Base-by-base conservation (phyloP, 2,888 invertebrate species). In the Nomada fabriciana region DNA sequence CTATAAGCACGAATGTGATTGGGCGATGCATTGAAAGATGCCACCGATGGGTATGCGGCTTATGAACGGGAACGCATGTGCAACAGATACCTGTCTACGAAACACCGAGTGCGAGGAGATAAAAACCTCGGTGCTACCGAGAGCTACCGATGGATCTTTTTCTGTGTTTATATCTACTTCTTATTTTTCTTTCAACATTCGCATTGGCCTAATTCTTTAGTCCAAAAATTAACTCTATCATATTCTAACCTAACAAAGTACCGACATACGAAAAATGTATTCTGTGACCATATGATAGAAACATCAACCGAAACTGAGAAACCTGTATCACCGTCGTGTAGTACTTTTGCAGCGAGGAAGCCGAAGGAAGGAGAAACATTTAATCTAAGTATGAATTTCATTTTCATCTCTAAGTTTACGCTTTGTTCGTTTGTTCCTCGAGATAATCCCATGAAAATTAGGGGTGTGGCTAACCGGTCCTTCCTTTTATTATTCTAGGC, bases 101-200 rank as follows among this genome's bases (percentile, higher is more conserved):
- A 85, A 76, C 83, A 81, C 65, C 61, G 78, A 88, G 80, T 84
- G 79, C 76, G 80, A 64, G 77, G 82, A 83, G 83, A 89, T 83
- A 80, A 84, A 86, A 86, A 90, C 83, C 81, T 85, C 83, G 81
- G 87, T 60, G 79, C 76, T 78, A 43, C 76, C 71, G 75, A 80
- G 83, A 85, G 75, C 80, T 87, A 87, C 87, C 90, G 89, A 91
- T 91, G 91, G 90, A 90, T 88, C 84, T 84, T 85, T 88, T 82
- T 82, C 84, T 82, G 89, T 91, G 89, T 91, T 91, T 91, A 89
- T 89, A 88, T 75, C 73, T 79, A 83, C 87, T 85, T 80, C 84
- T 88, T 90, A 87, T 89, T 90, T 88, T 87, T 84, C 76, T 88
- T 86, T 86, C 64, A 75, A 76, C 80, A 80, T 76, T 83, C 75